Percentiles rank a stretch among this genome's conserved stretches.
Evolutionary conservation across 2,113 vertebrate species (phyloP).

Genomic region (Callipepla squamata): DNA sequence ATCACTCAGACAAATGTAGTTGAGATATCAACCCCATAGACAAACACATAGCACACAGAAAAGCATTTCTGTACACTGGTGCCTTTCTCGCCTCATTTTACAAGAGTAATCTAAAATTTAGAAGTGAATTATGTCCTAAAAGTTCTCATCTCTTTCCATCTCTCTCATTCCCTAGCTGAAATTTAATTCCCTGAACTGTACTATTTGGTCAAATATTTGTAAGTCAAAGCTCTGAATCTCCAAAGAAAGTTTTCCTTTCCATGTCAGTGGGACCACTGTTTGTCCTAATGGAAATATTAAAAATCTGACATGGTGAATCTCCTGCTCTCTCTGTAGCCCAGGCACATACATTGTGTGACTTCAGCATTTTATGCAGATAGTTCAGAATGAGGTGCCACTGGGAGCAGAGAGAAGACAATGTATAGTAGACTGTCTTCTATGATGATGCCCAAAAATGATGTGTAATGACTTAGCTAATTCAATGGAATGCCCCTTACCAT

Average conservation of each 20-base stretch:
- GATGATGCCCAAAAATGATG: not conserved
- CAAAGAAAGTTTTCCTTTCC: not conserved
- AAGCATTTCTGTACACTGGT: not conserved
- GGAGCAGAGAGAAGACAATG: not conserved
- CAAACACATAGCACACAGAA: not conserved
- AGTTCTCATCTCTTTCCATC: not conserved
- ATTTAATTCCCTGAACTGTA: not conserved
- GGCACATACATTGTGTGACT: accelerated
- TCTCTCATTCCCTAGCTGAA: not conserved
- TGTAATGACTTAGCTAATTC: not conserved
- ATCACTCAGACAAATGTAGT: not conserved
- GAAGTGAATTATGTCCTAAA: not conserved
- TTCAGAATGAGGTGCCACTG: not conserved
- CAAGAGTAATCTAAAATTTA: not conserved
- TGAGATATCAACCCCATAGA: not conserved
- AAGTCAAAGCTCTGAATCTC: not conserved
- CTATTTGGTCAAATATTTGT: not conserved
- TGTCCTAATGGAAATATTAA: not conserved
- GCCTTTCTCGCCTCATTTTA: not conserved
- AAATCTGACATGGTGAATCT: not conserved
- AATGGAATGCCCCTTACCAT: not conserved
- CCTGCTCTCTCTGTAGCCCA: not conserved
- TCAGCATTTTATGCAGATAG: not conserved
- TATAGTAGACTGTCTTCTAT: not conserved
- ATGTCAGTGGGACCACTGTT: not conserved